Evolutionary conservation across 2,113 vertebrate species (phyloP), one percentile per base, ranked within the genome.

Genomic region (Taurulus bubalis): DNA sequence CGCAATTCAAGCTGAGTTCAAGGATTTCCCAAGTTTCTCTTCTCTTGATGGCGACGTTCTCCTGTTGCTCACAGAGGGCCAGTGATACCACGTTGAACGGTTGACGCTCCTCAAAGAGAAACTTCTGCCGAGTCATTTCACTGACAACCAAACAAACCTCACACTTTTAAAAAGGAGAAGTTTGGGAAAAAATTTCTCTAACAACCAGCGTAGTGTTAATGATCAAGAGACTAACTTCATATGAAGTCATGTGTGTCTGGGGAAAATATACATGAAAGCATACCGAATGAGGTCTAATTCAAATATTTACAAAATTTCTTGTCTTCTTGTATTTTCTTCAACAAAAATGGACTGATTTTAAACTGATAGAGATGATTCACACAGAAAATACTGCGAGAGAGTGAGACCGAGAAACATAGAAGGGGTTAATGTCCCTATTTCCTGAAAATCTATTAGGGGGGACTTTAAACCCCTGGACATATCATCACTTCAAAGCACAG

Each of bases 401-500:
- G 11, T 42, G 8, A 62, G 30, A 58, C 12, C 72, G 16, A 59
- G 28, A 75, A 32, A 81, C 26, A 77, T 11, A 75, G 40, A 42
- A 53, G 32, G 72, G 82, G 71, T 89, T 91, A 85, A 92, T 84
- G 71, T 51, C 75, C 75, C 71, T 75, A 42, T 88, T 91, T 90
- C 91, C 85, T 89, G 65, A 84, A 89, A 92, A 90, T 83, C 80
- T 80, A 42, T 86, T 53, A 42, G 38, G 58, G 71, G 66, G n/a
- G 76, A 40, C 32, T 83, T 82, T 84, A 90, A 90, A 89, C 42
- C 83, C 47, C 47, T 67, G 70, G 73, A 75, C 62, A 42, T 80
- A 91, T 87, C 83, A 89, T 87, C 79, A 87, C 70, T 87, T 87
- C 40, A 87, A 86, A 88, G 69, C 71, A 77, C 69, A 73, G 79